Evolutionary conservation across 1,140 invertebrate species (phyloP).

Genomic region (Euwallacea similis): DNA sequence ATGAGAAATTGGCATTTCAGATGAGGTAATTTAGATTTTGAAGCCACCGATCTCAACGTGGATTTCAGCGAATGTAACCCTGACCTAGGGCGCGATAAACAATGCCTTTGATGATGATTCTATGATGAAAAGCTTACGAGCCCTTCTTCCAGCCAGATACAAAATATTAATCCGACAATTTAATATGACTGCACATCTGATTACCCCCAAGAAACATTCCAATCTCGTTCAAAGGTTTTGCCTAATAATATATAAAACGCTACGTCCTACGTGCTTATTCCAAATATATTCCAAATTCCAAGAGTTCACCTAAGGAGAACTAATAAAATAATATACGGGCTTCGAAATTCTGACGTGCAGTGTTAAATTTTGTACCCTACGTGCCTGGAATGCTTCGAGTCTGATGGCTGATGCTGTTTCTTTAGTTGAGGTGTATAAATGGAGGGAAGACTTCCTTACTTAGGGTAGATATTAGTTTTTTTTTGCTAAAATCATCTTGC

Average conservation of each 20-base stretch:
- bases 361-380: slow-evolving; percentile 17
- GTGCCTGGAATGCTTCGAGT: background rate
- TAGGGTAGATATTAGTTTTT: no score
- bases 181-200: slow-evolving; percentile 10
- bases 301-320: slow-evolving; percentile 20
- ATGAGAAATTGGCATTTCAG: no score
- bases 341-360: slow-evolving; percentile 18
- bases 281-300: slow-evolving; percentile 24
- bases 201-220: slow-evolving; percentile 16
- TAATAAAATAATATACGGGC: slow-evolving; percentile 20
- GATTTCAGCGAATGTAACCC: no score
- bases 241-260: slow-evolving; percentile 19
- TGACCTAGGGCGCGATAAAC: no score
- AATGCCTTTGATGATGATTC: no score
- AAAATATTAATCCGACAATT: slow-evolving; percentile 2
- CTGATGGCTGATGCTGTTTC: background rate
- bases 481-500: no score
- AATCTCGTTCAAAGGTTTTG: slow-evolving; percentile 21
- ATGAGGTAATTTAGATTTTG: no score
- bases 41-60: no score
- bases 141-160: no score
- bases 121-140: no score
- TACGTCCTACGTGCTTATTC: slow-evolving; percentile 19
- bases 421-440: no score
- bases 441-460: background rate